Evolutionary conservation across 2,797 vertebrate genomes (phyloP), one percentile per base, ranked within the genome.

Genomic region (Taeniopygia guttata): DNA sequence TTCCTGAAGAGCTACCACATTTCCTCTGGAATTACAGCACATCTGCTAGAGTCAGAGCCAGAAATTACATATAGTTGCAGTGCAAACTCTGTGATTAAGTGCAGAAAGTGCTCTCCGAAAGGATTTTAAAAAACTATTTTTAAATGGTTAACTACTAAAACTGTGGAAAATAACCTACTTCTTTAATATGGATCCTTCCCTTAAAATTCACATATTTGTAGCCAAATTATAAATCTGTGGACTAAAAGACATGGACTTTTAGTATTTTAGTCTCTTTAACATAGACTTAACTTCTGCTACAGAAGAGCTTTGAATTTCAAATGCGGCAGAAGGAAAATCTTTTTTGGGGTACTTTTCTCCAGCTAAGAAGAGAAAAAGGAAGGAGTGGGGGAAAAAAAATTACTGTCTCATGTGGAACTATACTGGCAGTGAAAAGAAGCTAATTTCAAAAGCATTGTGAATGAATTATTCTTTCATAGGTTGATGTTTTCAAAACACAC

Each of bases 391-490:
- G 8, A 59, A 30, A 72, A 46, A 22, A 21, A 7, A 46, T 2
- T 1, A 0, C 6, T 46, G 3, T n/a, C 10, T 48, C 6, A 13
- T 26, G 40, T 19, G 20, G 15, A 45, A 23, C n/a, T 66, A 58
- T 0, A 0, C 6, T 32, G 21, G 30, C 15, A 56, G 11, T 59
- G 43, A 73, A 76, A 89, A 56, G 2, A 55, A 64, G 36, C 11
- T 58, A 18, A 34, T 55, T 87, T 83, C 6, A 0, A 74, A 81
- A 66, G 14, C 17, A 63, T 52, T 77, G 34, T 45, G 45, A 60
- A 72, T 40, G 0, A 77, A 80, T 25, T 77, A 25, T 45, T 75
- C 32, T 68, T 86, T 72, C 32, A 59, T 10, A 66, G 21, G 32
- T 17, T 75, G n/a, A 48, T 16, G 12, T 36, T 51, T 58, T 72